Conservation (phyloP, 2,888 invertebrate genomes). For the Eristalis pertinax region DNA sequence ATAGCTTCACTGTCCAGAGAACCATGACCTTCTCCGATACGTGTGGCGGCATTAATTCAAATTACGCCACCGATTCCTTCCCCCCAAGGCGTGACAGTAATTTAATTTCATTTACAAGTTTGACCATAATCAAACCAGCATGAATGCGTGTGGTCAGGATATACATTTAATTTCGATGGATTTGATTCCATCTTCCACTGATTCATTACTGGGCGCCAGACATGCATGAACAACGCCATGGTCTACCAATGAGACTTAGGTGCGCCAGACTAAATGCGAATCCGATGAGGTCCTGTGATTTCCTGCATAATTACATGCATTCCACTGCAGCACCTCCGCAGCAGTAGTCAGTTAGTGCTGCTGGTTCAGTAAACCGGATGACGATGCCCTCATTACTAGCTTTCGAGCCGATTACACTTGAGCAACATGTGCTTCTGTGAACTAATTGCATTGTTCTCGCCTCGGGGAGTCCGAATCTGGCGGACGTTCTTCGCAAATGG, state of each 20-base stretch:
- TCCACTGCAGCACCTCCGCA: background rate
- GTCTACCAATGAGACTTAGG: background rate
- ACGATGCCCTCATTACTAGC: background rate
- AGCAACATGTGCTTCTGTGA: background rate
- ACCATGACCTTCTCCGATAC: background rate
- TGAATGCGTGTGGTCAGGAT: background rate
- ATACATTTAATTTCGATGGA: slow-evolving; percentile 1
- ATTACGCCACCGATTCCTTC: background rate
- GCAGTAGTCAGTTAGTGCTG: background rate
- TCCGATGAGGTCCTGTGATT: background rate
- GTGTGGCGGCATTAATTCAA: background rate
- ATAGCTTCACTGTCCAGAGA: background rate
- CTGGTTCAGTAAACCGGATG: background rate
- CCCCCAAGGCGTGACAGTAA: background rate
- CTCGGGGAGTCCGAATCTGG: background rate
- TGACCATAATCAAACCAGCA: background rate
- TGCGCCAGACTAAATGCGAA: slow-evolving; percentile 7
- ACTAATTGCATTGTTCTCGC: background rate
- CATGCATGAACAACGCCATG: background rate
- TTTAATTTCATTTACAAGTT: background rate
- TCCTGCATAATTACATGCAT: slow-evolving; percentile 17
- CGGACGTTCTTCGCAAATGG: background rate
- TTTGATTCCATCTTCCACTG: background rate
- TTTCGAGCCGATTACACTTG: background rate
- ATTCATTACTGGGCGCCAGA: background rate